A percentile compares a stretch with the other conserved stretches of the same genome.
Conservation (phyloP, 1,140 invertebrate genomes). For the Eumaeus atala region DNA sequence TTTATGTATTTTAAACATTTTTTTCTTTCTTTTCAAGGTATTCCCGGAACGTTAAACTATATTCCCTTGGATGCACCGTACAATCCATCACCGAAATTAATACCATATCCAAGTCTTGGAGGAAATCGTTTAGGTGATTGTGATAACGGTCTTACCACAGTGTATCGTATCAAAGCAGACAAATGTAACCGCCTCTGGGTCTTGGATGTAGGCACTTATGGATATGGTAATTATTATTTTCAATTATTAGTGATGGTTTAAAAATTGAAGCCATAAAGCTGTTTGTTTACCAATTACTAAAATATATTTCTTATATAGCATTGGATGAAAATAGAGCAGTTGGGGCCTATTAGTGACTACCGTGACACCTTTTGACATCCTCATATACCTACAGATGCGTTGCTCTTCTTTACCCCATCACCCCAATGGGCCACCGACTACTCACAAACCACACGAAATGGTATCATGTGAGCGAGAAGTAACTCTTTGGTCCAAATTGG, state of each 20-base stretch:
- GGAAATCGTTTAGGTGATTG: constrained; percentile 84
- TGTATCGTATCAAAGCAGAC: constrained; percentile 84
- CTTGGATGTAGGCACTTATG: constrained; percentile 86
- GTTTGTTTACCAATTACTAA: not conserved
- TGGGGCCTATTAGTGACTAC: no score
- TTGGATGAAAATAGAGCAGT: no score
- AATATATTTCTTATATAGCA: no score
- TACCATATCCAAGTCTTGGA: constrained; percentile 84
- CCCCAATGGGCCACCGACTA: no score
- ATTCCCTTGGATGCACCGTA: constrained; percentile 79
- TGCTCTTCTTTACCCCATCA: no score
- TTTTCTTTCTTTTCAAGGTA: constrained; percentile 74
- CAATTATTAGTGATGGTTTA: not conserved
- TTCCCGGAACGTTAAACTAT: constrained; percentile 87
- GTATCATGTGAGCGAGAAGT: no score
- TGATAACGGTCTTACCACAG: constrained; percentile 82
- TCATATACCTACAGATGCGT: no score
- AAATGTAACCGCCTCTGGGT: constrained; percentile 87
- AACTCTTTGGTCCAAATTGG: no score
- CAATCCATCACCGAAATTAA: constrained; percentile 81
- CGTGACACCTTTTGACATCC: no score
- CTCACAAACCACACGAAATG: no score
- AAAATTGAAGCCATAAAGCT: no score
- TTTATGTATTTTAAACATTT: no score
- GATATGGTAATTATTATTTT: constrained; percentile 75